Evolutionary conservation across 30 jellyfish, hydroid and myxozoan genomes (phyloP), one percentile per base, ranked within the genome.

Genomic region (Hydractinia symbiolongicarpus): DNA sequence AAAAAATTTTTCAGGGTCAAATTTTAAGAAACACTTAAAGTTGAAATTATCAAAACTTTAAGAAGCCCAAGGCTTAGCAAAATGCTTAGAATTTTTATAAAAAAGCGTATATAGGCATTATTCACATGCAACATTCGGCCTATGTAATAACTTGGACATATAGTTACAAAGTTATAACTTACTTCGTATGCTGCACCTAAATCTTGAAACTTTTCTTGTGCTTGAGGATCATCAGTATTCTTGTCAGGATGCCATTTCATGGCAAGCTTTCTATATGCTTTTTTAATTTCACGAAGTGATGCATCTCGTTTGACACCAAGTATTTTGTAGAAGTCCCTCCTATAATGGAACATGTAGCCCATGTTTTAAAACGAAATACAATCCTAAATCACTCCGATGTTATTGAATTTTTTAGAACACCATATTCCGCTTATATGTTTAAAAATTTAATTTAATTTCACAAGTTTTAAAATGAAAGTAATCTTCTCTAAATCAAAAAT

Each of bases 201-300:
- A 71, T 91, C 98, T 79, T 91, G 98, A 86, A 91, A 91, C 54
- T 91, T 91, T 54, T 86, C 96, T 66, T 91, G 93, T 1, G 98
- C 98, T 9, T 88, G 67, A 4, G 98, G 96, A 76, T 91, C 98
- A 61, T 86, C 96, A 15, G 96, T 95, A 76, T 91, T 91, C 57
- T 91, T 91, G 72, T 91, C 98, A 10, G 98, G 98, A 79, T 91
- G 98, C 96, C 93, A 86, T 81, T 91, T 91, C 95, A 91, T 91
- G 15, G 98, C 98, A 60, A 86, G 81, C 69, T 91, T 91, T 73
- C 98, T 79, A 83, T 91, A 91, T 6, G 98, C 98, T 61, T 91
- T 91, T 73, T 91, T 91, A 19, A 91, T 86, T 55, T 91, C 90
- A 54, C 98, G 81, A 30, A 82, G 96, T 50, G 96, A 56, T 6